Evolutionary conservation across 2,113 vertebrate species (phyloP).

Genomic region (Ophthalmolycus amberensis): DNA sequence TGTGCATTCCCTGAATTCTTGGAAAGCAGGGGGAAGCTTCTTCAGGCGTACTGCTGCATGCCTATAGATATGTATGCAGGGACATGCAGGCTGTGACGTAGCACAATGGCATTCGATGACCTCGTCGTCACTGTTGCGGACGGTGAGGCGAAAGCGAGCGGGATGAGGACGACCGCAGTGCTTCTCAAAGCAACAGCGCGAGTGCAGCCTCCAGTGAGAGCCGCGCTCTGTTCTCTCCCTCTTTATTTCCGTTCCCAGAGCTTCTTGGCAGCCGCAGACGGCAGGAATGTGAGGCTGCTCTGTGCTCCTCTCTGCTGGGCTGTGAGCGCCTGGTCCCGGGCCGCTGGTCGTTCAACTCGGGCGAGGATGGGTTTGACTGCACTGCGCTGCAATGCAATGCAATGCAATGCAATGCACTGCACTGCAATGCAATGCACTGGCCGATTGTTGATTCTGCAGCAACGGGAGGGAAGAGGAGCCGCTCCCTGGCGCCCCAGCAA

Average conservation of each 20-base stretch:
- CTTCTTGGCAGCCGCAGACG: conserved; percentile 75
- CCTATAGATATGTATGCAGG: conserved; percentile 25
- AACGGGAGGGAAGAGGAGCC: conserved; percentile 71
- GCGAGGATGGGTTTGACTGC: conserved; percentile 46
- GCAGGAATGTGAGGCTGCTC: conserved; percentile 75
- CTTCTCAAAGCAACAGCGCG: conserved; percentile 54
- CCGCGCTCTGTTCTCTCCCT: conserved; percentile 71
- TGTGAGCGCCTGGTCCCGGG: conserved; percentile 54
- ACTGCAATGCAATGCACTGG: conserved; percentile 42
- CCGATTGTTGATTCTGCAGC: conserved; percentile 76
- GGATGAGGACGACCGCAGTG: conserved; percentile 51
- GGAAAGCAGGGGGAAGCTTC: conserved; percentile 21
- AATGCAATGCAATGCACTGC: conserved; percentile 16
- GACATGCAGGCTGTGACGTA: conserved; percentile 7
- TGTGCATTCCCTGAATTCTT: conserved; percentile 58
- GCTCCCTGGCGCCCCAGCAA: conserved; percentile 79
- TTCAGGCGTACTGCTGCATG: conserved; percentile 8
- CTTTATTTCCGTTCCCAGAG: conserved; percentile 71
- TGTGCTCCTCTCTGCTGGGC: conserved; percentile 68
- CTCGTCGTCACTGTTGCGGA: conserved; percentile 37
- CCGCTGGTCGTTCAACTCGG: conserved; percentile 36
- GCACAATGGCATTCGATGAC: conserved; percentile 50
- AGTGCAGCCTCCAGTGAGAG: conserved; percentile 64
- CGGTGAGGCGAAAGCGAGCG: conserved; percentile 37
- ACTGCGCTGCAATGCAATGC: conserved; percentile 12